Evolutionary conservation across 2,797 vertebrate genomes (phyloP).

Genomic region (Sus cebifrons): DNA sequence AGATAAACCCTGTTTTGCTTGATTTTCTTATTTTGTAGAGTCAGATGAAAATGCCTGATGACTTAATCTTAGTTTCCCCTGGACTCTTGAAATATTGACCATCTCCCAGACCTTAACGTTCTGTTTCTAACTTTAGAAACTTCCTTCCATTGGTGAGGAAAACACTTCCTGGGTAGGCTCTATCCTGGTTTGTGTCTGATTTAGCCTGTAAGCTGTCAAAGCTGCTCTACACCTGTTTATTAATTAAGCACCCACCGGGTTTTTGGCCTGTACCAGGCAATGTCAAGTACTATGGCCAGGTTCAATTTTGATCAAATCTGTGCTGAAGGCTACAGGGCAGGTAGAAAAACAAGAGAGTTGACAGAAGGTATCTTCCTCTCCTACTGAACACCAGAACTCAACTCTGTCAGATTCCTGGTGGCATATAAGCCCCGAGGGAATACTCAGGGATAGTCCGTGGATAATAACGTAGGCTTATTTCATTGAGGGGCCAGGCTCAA

Average conservation of each 20-base stretch:
- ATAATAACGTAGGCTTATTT: background rate
- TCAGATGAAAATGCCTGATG: constrained; percentile 37
- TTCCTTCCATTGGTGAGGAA: constrained; percentile 3
- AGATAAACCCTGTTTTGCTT: constrained; percentile 59
- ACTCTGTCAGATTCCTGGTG: background rate
- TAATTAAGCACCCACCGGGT: constrained; percentile 66
- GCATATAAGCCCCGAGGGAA: background rate
- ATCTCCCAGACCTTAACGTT: constrained; percentile 31
- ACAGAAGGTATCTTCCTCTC: constrained; percentile 48
- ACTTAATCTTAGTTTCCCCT: constrained; percentile 45
- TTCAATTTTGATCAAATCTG: constrained; percentile 66
- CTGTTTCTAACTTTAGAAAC: constrained; percentile 42
- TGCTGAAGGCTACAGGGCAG: constrained; percentile 5
- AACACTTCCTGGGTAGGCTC: constrained; percentile 1
- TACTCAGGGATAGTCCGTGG: background rate
- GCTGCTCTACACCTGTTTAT: constrained; percentile 42
- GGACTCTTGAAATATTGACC: background rate
- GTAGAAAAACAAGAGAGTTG: background rate
- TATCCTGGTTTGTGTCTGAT: constrained; percentile 40
- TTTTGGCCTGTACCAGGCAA: constrained; percentile 61
- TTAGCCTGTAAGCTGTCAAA: constrained; percentile 27
- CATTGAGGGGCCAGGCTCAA: background rate
- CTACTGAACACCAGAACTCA: background rate
- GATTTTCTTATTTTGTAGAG: constrained; percentile 56
- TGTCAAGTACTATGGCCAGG: constrained; percentile 26